A percentile compares a stretch with the other conserved stretches of the same genome.
These are phyloP conservation scores for Micrasema longulum DNA, from an alignment of 1,140 invertebrate species.

Conservation along the genomic window DNA sequence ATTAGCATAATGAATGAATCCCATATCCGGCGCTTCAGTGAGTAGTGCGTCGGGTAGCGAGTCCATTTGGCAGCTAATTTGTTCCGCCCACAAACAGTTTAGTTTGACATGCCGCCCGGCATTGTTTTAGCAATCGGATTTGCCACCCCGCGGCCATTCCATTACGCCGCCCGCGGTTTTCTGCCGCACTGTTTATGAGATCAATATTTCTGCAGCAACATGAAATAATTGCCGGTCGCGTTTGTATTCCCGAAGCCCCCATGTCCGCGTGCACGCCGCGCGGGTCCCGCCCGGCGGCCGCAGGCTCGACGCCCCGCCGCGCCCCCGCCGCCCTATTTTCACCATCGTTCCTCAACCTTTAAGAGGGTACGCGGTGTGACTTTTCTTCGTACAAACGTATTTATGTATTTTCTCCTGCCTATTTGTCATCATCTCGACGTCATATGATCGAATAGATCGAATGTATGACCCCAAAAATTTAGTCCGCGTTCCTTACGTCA, in stretches of 20 bases:
- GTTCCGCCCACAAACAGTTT: slow-evolving; percentile 10
- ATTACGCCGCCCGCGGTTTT: slow-evolving; percentile 29
- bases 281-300: not conserved
- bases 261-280: not conserved
- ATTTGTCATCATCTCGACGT: no score
- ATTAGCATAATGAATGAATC: slow-evolving; percentile 24
- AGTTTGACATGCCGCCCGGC: slow-evolving; percentile 13
- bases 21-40: not conserved
- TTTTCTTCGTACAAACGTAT: no score
- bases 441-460: no score
- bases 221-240: slow-evolving; percentile 32
- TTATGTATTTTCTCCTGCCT: no score
- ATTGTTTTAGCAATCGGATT: slow-evolving; percentile 26
- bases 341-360: no score
- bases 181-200: slow-evolving; percentile 34
- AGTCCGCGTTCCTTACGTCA: no score
- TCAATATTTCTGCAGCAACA: slow-evolving; percentile 37
- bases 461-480: no score
- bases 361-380: no score
- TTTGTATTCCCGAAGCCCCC: slow-evolving; percentile 15
- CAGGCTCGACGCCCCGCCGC: not conserved
- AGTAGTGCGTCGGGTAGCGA: not conserved
- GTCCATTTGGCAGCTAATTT: slow-evolving; percentile 34
- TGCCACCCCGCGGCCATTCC: slow-evolving; percentile 6
- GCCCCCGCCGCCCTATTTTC: no score